Evolutionary conservation across 1,140 invertebrate species (phyloP), one percentile per base, ranked within the genome.

Genomic region (Anadara kagoshimensis): DNA sequence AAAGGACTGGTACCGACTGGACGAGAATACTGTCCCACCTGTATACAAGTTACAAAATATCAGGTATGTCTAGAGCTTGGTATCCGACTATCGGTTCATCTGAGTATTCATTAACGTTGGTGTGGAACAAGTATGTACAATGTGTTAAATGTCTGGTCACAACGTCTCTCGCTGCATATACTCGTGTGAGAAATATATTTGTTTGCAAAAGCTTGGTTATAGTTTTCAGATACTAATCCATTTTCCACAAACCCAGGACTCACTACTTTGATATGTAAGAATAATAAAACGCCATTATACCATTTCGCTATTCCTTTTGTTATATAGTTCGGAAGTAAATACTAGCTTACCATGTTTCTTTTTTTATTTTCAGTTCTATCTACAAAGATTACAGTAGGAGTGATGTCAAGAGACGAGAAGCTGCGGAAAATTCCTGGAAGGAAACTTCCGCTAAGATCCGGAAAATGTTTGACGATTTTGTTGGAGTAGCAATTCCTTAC

Each of bases 31-130:
- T 59, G 91, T 93, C 78, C 94, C 94, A 16, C 93, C 94, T 20
- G 95, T 94, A 83, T 95, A 95, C 88, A 90, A 93, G 7, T 90
- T 96, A 47, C 90, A 91, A 73, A 91, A 91, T 20, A 92, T 92
- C 45, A 90, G 90, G 87, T 87, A 64, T 18, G 67, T 44, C 20
- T 5, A 44, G 1, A 44, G 1, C 29, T 20, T 20, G 24, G 26
- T 44, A 44, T 20, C 11, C 10, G 18, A 5, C 16, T 36, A 36
- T 36, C 29, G 29, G 29, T 11, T 18, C 20, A 16, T 12, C 12
- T 7, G 45, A 47, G 16, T n/a, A 16, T 8, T 24, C 11, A 24
- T 5, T 24, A 44, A 20, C 10, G 7, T 43, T 56, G 14, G 49
- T 56, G 16, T 10, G 0, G 16, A 7, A 26, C 24, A n/a, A 53